Evolutionary conservation across 2,113 vertebrate species (phyloP).

Genomic region (Trachemys scripta): DNA sequence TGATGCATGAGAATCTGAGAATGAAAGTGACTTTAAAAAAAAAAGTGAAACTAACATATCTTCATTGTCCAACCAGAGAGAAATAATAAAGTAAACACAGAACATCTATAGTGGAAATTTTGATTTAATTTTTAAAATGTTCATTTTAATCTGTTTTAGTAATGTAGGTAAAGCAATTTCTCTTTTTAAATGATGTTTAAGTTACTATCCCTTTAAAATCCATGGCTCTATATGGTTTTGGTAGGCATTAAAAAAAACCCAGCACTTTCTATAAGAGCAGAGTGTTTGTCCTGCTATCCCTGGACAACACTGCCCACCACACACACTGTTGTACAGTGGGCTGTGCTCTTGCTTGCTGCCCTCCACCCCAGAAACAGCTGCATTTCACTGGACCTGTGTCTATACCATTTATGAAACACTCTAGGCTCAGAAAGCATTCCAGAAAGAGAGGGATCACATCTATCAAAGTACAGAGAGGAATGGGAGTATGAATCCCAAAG

Average conservation of each 20-base stretch:
- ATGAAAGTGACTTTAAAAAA: neutral
- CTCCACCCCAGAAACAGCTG: neutral
- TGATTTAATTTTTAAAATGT: neutral
- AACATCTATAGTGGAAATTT: neutral
- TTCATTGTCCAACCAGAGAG: neutral
- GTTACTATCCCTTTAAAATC: neutral
- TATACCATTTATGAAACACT: neutral
- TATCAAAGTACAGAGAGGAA: neutral
- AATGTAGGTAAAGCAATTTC: neutral
- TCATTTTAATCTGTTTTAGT: neutral
- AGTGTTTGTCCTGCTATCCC: neutral
- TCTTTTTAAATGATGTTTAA: neutral
- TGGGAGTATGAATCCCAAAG: rapidly evolving
- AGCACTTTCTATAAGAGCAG: neutral
- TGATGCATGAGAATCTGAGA: neutral
- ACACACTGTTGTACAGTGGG: rapidly evolving
- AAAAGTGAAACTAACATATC: neutral
- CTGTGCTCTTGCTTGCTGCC: rapidly evolving
- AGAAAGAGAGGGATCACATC: too few relatives aligned
- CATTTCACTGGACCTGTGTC: neutral
- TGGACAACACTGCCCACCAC: neutral
- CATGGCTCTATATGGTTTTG: neutral
- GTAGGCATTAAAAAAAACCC: neutral
- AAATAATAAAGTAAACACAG: neutral
- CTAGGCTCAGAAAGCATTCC: neutral